Base-by-base conservation (phyloP, 2,113 vertebrate genomes). In the Oreochromis niloticus region DNA sequence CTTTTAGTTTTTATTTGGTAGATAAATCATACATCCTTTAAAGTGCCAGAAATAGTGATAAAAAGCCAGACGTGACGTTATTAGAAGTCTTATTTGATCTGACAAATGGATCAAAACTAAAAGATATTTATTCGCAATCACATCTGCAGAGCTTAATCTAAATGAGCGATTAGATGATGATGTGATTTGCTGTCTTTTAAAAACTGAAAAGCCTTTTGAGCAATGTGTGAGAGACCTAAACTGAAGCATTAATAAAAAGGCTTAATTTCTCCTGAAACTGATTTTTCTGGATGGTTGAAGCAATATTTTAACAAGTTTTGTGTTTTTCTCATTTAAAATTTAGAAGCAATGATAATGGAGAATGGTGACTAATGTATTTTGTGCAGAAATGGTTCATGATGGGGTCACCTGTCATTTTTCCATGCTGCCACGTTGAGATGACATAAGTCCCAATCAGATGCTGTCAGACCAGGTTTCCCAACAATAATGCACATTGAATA, bases 301-400 rank as follows among this genome's bases (percentile, higher is more conserved):
- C 24, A 10, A 59, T 34, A 14, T 85, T 81, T 56, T 83, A 54
- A 83, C 80, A 59, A 39, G 10, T 78, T 22, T 83, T 63, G 14
- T 19, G 79, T 61, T 32, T 82, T 75, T 80, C 57, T 54, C 32
- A 22, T 32, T 87, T 87, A 24, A 50, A 71, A 85, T 80, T 59
- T 54, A 63, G 22, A 75, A 85, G 32, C 6, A 22, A n/a, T 17
- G 22, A 56, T 50, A 1, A 17, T 8, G 46, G 68, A 61, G 82
- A 85, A 48, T 1, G 30, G 71, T 85, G 90, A 89, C 71, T 87
- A 89, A 89, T 87, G 71, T 19, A 32, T 41, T 71, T 50, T 32
- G 52, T 85, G 68, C 71, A 41, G 46, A 61, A 83, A 6, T 61
- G 59, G 87, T 87, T 87, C 85, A 56, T 11, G 24, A 43, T n/a